Conservation (phyloP, 2,797 vertebrate genomes). For the Thunnus albacares region DNA sequence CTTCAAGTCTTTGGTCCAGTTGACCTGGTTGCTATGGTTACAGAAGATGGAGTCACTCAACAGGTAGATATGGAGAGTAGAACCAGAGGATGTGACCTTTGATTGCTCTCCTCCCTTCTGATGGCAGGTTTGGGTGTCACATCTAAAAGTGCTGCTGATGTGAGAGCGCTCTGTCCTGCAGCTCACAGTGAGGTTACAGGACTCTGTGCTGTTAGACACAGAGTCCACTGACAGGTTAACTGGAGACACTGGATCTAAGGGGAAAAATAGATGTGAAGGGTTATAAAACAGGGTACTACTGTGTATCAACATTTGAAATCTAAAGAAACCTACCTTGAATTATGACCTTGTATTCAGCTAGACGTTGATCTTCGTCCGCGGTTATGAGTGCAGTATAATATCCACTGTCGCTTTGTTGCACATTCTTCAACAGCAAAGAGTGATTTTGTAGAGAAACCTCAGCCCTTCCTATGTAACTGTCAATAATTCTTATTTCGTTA, state of each 20-base stretch:
- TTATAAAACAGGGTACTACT: too few species aligned
- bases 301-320: neutral
- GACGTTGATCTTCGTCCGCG: fast-evolving
- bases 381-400: neutral
- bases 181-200: constrained; percentile 37
- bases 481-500: fast-evolving
- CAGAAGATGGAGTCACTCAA: constrained; percentile 44
- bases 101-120: neutral
- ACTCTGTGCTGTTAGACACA: neutral
- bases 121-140: constrained; percentile 26
- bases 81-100: neutral
- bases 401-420: constrained; percentile 43
- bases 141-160: constrained; percentile 23
- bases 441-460: neutral
- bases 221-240: neutral
- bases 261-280: neutral
- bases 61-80: constrained; percentile 13
- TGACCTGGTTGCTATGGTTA: constrained; percentile 56
- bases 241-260: constrained; percentile 47
- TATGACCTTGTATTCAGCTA: constrained; percentile 14
- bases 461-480: neutral
- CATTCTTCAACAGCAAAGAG: constrained; percentile 55
- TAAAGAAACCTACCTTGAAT: constrained; percentile 58
- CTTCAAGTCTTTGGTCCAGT: too few species aligned
- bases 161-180: constrained; percentile 26